These are phyloP conservation scores for Terrapene triunguis DNA, from an alignment of 2,113 vertebrate species.

Conservation along the genomic window DNA sequence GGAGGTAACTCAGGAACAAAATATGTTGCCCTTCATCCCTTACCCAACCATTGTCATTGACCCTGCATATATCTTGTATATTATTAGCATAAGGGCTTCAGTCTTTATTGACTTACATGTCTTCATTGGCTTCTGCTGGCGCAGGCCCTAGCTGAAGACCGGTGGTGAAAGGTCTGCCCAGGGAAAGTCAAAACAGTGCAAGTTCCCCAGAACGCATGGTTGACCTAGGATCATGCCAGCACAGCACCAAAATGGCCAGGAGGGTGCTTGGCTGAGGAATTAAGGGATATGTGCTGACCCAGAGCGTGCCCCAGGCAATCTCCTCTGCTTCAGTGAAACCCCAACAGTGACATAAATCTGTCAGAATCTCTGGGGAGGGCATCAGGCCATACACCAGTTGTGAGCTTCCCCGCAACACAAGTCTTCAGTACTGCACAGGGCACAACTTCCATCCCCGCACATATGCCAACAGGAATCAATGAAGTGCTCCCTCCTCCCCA, in stretches of 20 bases:
- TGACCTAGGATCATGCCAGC: not conserved
- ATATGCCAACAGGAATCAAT: not conserved
- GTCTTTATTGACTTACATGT: not conserved
- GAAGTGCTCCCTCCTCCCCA: not conserved
- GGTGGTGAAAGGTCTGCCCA: not conserved
- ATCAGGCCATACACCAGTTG: not conserved
- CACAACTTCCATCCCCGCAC: not conserved
- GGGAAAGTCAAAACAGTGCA: not conserved
- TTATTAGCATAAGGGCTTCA: not conserved
- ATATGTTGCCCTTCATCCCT: not conserved
- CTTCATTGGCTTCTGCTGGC: not conserved
- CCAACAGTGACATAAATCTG: not conserved
- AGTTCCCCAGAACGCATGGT: not conserved
- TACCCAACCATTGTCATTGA: not conserved
- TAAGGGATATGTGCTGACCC: not conserved
- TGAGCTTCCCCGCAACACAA: not conserved
- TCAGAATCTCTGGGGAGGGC: not conserved
- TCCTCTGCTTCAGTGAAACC: not conserved
- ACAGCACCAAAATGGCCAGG: not conserved
- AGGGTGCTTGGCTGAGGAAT: not conserved
- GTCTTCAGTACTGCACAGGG: not conserved
- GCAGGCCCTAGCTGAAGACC: not conserved
- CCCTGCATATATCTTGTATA: not conserved
- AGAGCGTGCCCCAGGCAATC: not conserved
- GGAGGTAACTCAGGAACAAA: not conserved